Percentiles rank a stretch among this genome's conserved stretches.
phyloP scores from a whole-genome alignment of 2,888 invertebrate species.

The Xylophagus ater region DNA sequence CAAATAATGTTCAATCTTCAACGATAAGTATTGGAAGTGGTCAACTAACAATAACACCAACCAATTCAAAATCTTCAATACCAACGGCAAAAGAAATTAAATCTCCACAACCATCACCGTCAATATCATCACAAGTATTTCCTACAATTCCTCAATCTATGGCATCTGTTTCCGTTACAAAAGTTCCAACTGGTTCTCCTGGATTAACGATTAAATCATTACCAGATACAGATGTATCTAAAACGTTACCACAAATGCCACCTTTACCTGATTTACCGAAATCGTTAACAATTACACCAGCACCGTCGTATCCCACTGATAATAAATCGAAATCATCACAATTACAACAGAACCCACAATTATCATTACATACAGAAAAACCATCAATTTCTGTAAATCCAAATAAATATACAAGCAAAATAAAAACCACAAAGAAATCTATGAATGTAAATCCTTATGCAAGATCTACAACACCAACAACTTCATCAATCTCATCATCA shows the following conservation, averaged over 20 bases:
- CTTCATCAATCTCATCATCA: constrained; percentile 4
- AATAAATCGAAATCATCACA: constrained; percentile 9
- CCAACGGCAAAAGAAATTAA: constrained; percentile 15
- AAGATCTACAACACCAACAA: constrained; percentile 1
- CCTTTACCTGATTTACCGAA: constrained; percentile 23
- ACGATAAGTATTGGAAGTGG: constrained; percentile 24
- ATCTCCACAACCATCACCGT: too few relatives aligned
- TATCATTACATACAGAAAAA: constrained; percentile 16
- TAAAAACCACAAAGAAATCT: constrained; percentile 10
- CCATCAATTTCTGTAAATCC: not conserved
- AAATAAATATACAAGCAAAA: constrained; percentile 12
- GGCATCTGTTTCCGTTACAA: constrained; percentile 21
- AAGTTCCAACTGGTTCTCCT: constrained; percentile 19
- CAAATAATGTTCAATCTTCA: constrained; percentile 16
- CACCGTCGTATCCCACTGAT: constrained; percentile 17
- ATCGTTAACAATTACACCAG: constrained; percentile 25
- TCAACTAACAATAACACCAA: constrained; percentile 24
- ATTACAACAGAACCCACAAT: constrained; percentile 13
- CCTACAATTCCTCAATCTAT: constrained; percentile 6
- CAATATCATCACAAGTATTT: constrained; percentile 14
- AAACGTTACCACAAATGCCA: constrained; percentile 10
- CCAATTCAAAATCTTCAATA: constrained; percentile 18
- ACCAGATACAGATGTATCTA: constrained; percentile 15
- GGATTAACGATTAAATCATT: constrained; percentile 19
- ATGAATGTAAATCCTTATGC: constrained; percentile 8